Base-by-base conservation (phyloP, 1,140 invertebrate species). In the Plectrocnemia conspersa region DNA sequence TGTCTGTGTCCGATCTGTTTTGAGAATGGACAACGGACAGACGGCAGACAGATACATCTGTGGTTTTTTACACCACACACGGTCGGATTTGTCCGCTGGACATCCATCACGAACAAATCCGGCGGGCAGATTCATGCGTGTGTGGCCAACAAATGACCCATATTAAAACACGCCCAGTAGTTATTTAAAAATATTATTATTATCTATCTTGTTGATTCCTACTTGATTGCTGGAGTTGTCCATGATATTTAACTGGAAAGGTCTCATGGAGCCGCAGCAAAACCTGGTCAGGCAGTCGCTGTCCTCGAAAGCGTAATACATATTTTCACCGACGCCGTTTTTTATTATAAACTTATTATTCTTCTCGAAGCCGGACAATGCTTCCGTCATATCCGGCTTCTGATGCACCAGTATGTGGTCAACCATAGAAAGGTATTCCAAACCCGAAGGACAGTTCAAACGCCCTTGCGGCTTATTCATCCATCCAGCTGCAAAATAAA, bases 391-490 rank as follows among this genome's bases (percentile, higher is more conserved):
- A 67, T 94, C 90, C 7, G 90, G 80, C 75, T 92, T 89, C 70
- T 94, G 91, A 64, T 93, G 85, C 40, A 96, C 80, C 50, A 93
- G 76, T 35, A 96, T 74, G 62, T 90, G 84, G 71, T 96, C 91
- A 79, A 95, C 83, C 80, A 79, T 81, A 68, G 87, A 89, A 75
- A 96, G 84, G 80, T 91, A 96, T 79, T 93, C 91, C 79, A 96
- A 85, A 59, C 91, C 93, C 65, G 82, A 88, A 46, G 88, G 92
- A 77, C 86, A 93, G 68, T 84, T 90, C 77, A 72, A 77, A 69
- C 78, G 83, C 62, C 78, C 80, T 74, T 78, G 77, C 53, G 82
- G 86, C 68, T 82, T 78, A 75, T 73, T 81, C 85, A 88, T 89
- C 88, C 86, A 92, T 58, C 83, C 85, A 82, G 79, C 87, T 89